These are phyloP conservation scores for Xylota sylvarum DNA, from an alignment of 2,888 invertebrate genomes.

Conservation along the genomic window DNA sequence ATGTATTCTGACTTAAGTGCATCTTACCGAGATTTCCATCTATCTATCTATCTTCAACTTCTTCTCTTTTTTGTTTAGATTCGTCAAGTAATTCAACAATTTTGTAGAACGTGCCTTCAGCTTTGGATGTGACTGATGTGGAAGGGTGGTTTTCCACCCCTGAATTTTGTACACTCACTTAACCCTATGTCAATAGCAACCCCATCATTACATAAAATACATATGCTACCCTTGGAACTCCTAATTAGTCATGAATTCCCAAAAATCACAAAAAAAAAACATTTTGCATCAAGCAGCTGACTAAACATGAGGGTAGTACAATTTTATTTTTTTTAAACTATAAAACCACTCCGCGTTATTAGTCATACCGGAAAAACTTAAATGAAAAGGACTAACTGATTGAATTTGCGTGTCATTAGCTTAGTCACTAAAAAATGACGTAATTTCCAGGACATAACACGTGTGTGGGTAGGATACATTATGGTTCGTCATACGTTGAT, in stretches of 20 bases:
- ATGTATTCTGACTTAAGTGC: too few species aligned
- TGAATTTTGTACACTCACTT: neutral
- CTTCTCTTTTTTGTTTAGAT: too few species aligned
- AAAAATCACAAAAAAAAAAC: neutral
- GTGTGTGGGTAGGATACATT: conserved; percentile 6
- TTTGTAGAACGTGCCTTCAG: neutral
- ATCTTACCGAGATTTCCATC: too few species aligned
- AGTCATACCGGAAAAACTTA: conserved; percentile 45
- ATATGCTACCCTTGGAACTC: neutral
- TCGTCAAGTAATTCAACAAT: too few species aligned
- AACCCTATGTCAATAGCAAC: neutral
- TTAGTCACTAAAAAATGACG: conserved; percentile 53
- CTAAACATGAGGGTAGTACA: neutral
- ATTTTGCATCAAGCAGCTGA: neutral
- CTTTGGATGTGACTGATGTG: neutral
- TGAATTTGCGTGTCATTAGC: conserved; percentile 58
- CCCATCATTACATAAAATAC: neutral
- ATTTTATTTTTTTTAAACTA: conserved; percentile 23
- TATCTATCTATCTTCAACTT: too few species aligned
- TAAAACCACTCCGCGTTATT: conserved; percentile 24
- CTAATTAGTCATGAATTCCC: neutral
- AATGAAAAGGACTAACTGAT: conserved; percentile 42
- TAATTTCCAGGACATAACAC: conserved; percentile 32
- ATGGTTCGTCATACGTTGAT: conserved; percentile 30
- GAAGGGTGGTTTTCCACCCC: neutral